Conservation (phyloP, 2,888 invertebrate species). For the Trissolcus japonicus region DNA sequence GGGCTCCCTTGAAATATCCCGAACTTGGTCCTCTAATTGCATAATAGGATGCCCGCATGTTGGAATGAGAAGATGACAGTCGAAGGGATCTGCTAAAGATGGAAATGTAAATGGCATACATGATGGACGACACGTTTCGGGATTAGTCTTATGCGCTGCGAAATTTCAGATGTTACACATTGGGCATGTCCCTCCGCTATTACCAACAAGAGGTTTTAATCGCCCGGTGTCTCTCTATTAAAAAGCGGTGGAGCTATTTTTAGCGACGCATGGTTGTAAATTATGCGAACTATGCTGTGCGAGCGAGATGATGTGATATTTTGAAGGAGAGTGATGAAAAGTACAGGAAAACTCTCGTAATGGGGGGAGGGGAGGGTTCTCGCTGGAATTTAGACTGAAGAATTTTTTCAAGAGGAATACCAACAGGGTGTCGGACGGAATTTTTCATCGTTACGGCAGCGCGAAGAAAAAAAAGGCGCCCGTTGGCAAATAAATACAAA, state of each 20-base stretch:
- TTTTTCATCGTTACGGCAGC: slow-evolving; percentile 73
- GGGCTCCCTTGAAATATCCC: slow-evolving; percentile 71
- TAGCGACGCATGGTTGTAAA: slow-evolving; percentile 2
- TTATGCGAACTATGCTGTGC: slow-evolving; percentile 54
- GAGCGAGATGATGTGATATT: slow-evolving; percentile 37
- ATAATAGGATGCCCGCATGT: slow-evolving; percentile 75
- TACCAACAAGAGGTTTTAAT: too few species aligned
- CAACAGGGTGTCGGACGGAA: slow-evolving; percentile 61
- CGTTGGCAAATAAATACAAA: slow-evolving; percentile 75
- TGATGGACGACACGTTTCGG: slow-evolving; percentile 51
- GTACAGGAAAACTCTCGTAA: slow-evolving; percentile 43
- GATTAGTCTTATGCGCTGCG: slow-evolving; percentile 44
- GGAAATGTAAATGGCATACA: slow-evolving; percentile 53
- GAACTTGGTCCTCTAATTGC: slow-evolving; percentile 72
- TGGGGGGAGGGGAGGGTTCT: slow-evolving; percentile 43
- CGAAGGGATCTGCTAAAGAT: slow-evolving; percentile 52
- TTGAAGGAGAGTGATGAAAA: slow-evolving; percentile 46
- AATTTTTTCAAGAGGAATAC: slow-evolving; percentile 62
- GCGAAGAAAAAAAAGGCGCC: slow-evolving; percentile 61
- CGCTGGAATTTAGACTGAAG: slow-evolving; percentile 62
- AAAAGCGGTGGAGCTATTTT: background rate
- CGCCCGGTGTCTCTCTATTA: background rate
- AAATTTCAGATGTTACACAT: slow-evolving; percentile 34
- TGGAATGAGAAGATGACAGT: slow-evolving; percentile 56
- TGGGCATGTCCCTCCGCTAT: background rate